Conservation (phyloP, 2,888 invertebrate species). For the Biston betularia region DNA sequence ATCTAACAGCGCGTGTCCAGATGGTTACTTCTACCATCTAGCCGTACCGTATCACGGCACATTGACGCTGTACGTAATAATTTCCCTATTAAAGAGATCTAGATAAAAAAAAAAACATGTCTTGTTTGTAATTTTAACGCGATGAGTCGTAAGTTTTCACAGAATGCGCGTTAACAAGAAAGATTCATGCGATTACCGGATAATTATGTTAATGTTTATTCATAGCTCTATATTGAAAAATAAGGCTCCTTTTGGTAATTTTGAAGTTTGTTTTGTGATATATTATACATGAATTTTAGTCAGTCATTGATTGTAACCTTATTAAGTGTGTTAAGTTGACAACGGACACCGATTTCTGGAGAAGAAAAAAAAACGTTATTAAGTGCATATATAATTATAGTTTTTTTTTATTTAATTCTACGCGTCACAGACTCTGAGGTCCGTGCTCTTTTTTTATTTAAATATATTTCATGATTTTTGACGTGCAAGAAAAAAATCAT, state of each 20-base stretch:
- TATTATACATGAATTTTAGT: too few relatives aligned
- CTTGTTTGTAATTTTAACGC: constrained; percentile 41
- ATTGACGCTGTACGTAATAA: constrained; percentile 41
- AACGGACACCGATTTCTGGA: too few relatives aligned
- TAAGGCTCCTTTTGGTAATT: constrained; percentile 1
- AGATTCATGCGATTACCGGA: constrained; percentile 2
- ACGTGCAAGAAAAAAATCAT: too few relatives aligned
- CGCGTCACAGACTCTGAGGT: too few relatives aligned
- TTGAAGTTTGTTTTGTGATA: constrained; percentile 3
- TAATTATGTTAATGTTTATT: constrained; percentile 27
- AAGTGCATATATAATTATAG: too few relatives aligned
- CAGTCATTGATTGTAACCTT: too few relatives aligned
- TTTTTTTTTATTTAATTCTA: too few relatives aligned
- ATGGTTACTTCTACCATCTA: constrained; percentile 60
- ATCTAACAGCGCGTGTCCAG: constrained; percentile 62
- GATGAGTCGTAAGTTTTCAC: constrained; percentile 32
- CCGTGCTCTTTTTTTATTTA: too few relatives aligned
- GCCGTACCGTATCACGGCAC: constrained; percentile 58
- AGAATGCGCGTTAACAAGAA: constrained; percentile 29
- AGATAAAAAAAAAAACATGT: constrained; percentile 37
- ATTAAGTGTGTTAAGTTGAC: too few relatives aligned
- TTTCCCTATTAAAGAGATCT: constrained; percentile 42
- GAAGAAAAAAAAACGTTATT: too few relatives aligned
- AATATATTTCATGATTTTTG: too few relatives aligned
- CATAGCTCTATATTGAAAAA: constrained; percentile 16